Evolutionary conservation across 2,888 invertebrate genomes (phyloP).

Genomic region (Leucania comma): DNA sequence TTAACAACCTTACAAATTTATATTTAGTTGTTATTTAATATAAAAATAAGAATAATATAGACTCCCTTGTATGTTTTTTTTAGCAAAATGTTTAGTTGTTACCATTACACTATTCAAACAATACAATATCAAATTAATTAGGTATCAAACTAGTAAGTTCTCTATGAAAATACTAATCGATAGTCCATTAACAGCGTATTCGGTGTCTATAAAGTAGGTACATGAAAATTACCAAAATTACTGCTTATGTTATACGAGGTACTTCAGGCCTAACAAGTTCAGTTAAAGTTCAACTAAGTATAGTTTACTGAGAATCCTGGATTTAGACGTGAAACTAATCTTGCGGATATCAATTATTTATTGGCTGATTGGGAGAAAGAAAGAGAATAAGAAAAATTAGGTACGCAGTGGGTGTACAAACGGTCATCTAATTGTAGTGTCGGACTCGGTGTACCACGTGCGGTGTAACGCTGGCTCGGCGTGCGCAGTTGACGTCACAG

Average conservation of each 20-base stretch:
- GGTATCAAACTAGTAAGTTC: too few species aligned
- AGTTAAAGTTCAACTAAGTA: neutral
- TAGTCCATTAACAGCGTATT: neutral
- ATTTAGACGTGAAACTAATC: constrained; percentile 12
- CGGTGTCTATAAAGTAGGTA: constrained; percentile 4
- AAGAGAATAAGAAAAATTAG: constrained; percentile 40
- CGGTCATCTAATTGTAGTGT: constrained; percentile 57
- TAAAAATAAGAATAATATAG: too few species aligned
- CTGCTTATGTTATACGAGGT: neutral
- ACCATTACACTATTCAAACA: neutral
- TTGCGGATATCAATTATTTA: constrained; percentile 22
- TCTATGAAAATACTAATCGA: neutral
- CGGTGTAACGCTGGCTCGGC: constrained; percentile 25
- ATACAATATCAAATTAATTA: neutral
- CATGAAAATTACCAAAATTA: neutral
- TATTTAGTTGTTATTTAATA: too few species aligned
- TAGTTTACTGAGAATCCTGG: neutral
- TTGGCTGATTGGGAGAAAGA: constrained; percentile 19
- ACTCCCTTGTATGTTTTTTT: too few species aligned
- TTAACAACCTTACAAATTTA: neutral
- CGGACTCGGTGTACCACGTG: constrained; percentile 15
- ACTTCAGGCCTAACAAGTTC: constrained; percentile 3
- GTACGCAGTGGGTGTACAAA: constrained; percentile 50
- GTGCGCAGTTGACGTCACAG: constrained; percentile 26
- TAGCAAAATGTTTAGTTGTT: neutral